Evolutionary conservation across 2,113 vertebrate species (phyloP).

Genomic region (Daubentonia madagascariensis): DNA sequence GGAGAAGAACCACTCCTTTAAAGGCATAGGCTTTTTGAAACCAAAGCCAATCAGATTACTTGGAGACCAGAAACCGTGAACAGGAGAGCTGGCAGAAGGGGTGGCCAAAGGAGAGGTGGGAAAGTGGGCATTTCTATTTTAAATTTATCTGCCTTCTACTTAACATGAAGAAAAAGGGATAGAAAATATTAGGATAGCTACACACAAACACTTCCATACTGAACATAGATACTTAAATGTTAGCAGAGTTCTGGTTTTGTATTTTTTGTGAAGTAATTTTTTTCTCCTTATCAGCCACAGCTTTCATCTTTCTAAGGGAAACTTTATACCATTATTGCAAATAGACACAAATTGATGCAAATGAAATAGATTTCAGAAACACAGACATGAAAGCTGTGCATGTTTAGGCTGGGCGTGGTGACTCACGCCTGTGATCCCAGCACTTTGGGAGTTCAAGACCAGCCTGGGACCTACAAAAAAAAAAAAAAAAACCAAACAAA

Average conservation of each 20-base stretch:
- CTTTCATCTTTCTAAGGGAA: slow-evolving; percentile 4
- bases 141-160: not conserved
- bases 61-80: not conserved
- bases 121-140: not conserved
- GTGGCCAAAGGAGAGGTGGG: not conserved
- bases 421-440: too few relatives aligned
- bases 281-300: not conserved
- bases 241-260: not conserved
- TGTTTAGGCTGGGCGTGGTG: not conserved
- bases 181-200: not conserved
- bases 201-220: not conserved
- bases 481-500: too few relatives aligned
- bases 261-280: not conserved
- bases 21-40: not conserved
- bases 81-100: not conserved
- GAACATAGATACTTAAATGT: not conserved
- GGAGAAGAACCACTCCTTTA: not conserved
- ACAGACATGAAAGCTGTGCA: not conserved
- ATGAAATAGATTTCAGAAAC: slow-evolving; percentile 5
- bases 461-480: too few relatives aligned
- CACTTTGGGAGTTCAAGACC: too few relatives aligned
- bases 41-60: not conserved
- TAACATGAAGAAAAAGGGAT: not conserved
- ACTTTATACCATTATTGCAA: not conserved
- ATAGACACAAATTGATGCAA: not conserved